Evolutionary conservation across 1,140 invertebrate species (phyloP), one percentile per base, ranked within the genome.

Genomic region (Drosophila erecta): DNA sequence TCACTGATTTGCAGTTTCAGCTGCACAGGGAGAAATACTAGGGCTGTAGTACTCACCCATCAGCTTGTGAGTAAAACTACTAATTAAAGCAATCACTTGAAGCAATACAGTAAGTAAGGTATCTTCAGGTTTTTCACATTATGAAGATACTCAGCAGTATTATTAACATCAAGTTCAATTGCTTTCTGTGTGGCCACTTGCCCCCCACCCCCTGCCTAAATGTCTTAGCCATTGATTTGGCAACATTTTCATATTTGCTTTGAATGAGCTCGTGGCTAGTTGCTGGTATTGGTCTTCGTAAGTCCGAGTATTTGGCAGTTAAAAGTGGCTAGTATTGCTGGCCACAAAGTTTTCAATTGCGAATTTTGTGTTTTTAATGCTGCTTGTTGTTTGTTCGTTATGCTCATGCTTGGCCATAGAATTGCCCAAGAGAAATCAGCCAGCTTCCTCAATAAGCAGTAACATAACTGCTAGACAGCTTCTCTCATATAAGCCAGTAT

Each of bases 221-320:
- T 30, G 27, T 75, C 76, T 83, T 65, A 56, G 47, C 40, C 66
- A 83, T 83, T 84, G 80, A 83, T 83, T 84, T 83, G 76, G 80
- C 81, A 83, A 84, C 76, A 84, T 84, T 83, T 83, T 84, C 71
- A 85, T 85, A 79, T 83, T 83, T 83, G 65, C 76, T 72, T 66
- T 79, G 56, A 77, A 50, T 73, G 67, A 33, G 64, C 46, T 53
- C 22, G 37, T 65, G 20, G 61, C 40, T 37, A 35, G 59, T 35
- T 44, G 20, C 64, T 69, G 61, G 65, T 71, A 50, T 76, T 54
- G 33, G 79, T 73, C 54, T 61, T 59, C 54, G 65, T 57, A 71
- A 50, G 76, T 76, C 41, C 53, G 41, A 79, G 55, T 51, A 75
- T 75, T 65, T 65, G 80, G 60, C 71, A 70, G 70, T 61, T 84